Conservation (phyloP, 2,113 vertebrate genomes). For the Cygnus atratus region DNA sequence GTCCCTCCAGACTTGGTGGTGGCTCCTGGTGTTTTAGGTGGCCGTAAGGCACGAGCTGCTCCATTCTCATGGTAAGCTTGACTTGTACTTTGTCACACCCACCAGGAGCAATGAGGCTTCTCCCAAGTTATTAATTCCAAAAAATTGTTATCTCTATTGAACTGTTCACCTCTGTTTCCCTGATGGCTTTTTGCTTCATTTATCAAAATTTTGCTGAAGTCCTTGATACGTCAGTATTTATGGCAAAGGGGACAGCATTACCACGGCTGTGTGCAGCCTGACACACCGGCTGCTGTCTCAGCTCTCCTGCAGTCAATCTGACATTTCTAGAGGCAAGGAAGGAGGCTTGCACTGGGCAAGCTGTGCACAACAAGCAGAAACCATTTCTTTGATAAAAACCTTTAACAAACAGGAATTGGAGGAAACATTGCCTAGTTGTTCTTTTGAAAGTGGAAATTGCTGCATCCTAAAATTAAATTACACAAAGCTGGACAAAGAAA, state of each 20-base stretch:
- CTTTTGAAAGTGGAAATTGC: conserved; percentile 36
- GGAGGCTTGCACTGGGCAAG: not conserved
- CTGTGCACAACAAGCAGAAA: not conserved
- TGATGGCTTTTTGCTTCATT: not conserved
- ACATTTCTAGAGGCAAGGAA: conserved; percentile 17
- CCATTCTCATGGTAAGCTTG: not conserved
- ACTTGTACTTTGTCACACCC: not conserved
- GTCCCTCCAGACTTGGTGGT: not conserved
- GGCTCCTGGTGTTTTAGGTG: not conserved
- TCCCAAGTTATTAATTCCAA: not conserved
- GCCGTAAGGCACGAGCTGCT: not conserved
- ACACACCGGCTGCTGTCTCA: not conserved
- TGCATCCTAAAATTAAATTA: conserved; percentile 30
- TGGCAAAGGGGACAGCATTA: not conserved
- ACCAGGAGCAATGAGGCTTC: not conserved
- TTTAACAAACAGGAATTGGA: conserved; percentile 6
- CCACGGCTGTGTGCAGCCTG: not conserved
- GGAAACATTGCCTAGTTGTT: not conserved
- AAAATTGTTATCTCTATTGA: not conserved
- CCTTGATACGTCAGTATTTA: not conserved
- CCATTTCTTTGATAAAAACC: not conserved
- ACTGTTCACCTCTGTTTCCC: not conserved
- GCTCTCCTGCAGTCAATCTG: not conserved
- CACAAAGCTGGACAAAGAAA: conserved; percentile 30
- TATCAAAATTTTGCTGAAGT: not conserved